Base-by-base conservation (phyloP, 2,888 invertebrate species). In the Amitus sp. region DNA sequence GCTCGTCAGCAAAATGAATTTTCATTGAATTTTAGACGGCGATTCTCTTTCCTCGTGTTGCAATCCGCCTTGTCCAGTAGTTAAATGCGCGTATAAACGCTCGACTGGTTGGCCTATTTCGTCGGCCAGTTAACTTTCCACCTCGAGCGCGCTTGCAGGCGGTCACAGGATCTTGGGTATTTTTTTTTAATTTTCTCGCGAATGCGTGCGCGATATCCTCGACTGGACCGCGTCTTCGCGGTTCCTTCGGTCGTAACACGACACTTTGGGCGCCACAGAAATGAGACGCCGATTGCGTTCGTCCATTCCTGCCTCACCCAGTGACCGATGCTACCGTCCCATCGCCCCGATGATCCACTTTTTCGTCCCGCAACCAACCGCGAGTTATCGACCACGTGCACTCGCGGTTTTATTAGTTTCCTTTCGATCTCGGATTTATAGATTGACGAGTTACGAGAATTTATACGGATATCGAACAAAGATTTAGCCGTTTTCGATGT, bases 51-150 rank as follows among this genome's bases (percentile, higher is more conserved):
- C n/a, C 43, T 15, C n/a, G 1, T 19, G 12, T 15, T 54, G 15
- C 40, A 13, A 43, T 20, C 20, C 58, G 30, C 39, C 19, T 13
- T 13, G 9, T 42, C 30, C 33, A 12, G 30, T 47, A 47, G 17
- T 33, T 47, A n/a, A 19, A 47, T 47, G 7, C 17, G 17, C 17
- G 17, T 9, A 39, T 39, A 34, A 15, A 40, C 40, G 42, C 13
- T 18, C 28, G 47, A 60, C 49, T 17, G 51, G 46, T 53, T 64
- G 65, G 49, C 67, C 64, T 59, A 67, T 62, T 60, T 65, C 54
- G 57, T 60, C 7, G 23, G 23, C 49, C 51, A 52, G 66, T 72
- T 74, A 70, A 76, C 76, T 76, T 76, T 76, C 73, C 74, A 71
- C 66, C 67, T 70, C 23, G 7, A n/a, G n/a, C 62, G 69, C 67